These are phyloP conservation scores for zebrafish (Danio rerio) DNA, from an alignment of 2,113 vertebrate species.

Conservation along the genomic window DNA sequence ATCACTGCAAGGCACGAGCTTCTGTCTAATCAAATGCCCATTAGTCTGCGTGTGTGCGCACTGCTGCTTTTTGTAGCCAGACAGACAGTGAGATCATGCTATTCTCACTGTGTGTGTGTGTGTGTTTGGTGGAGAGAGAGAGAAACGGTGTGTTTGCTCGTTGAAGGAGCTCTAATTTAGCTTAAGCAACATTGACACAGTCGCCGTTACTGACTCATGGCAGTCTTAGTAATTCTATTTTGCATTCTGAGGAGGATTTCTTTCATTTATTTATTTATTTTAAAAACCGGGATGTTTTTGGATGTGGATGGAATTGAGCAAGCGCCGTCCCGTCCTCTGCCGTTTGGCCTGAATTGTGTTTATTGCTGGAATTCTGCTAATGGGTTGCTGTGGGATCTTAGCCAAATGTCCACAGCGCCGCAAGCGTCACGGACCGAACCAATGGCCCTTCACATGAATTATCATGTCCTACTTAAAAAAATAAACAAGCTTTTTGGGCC, in stretches of 20 bases:
- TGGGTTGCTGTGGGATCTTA: conserved; percentile 34
- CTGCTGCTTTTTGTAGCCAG: conserved; percentile 23
- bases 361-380: conserved; percentile 44
- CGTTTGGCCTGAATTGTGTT: conserved; percentile 34
- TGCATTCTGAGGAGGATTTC: conserved; percentile 13
- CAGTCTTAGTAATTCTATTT: conserved; percentile 7
- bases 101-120: conserved; percentile 28
- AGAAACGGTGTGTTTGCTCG: conserved; percentile 19
- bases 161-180: conserved; percentile 33
- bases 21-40: conserved; percentile 37
- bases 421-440: conserved; percentile 9
- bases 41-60: conserved; percentile 38
- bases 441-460: conserved; percentile 50
- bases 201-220: conserved; percentile 23
- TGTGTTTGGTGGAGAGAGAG: not conserved
- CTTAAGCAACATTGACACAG: conserved; percentile 36
- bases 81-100: conserved; percentile 34
- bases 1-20: conserved; percentile 66
- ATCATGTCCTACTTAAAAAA: conserved; percentile 56
- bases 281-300: conserved; percentile 18
- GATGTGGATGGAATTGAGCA: conserved; percentile 9
- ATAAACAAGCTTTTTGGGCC: conserved; percentile 34
- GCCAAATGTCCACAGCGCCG: conserved; percentile 37
- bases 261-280: not conserved
- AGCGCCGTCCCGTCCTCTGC: not conserved